Evolutionary conservation across 37 sponge, comb jelly and placozoan genomes (phyloP).

Genomic region (Agelas oroides): DNA sequence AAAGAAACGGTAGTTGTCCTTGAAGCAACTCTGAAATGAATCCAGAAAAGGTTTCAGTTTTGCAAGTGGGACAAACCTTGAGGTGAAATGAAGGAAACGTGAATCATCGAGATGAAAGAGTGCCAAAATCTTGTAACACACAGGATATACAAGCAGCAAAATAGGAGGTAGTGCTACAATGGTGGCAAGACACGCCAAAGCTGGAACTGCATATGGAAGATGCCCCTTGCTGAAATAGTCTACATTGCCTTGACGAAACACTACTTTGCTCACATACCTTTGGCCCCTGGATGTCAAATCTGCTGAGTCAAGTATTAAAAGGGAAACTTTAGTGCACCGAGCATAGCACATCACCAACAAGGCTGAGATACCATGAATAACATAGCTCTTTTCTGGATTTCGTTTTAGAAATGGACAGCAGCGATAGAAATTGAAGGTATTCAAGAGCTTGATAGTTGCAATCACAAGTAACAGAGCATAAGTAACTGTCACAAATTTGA

Average conservation of each 20-base stretch:
- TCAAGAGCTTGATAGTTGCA: not conserved
- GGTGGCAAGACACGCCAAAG: not conserved
- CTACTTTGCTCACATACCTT: not conserved
- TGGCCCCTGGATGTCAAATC: not conserved
- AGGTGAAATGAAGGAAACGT: not conserved
- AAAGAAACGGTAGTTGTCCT: slow-evolving; percentile 15
- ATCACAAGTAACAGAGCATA: slow-evolving; percentile 23
- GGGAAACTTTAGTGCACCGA: slow-evolving; percentile 1
- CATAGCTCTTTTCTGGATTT: not conserved
- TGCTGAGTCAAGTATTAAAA: not conserved
- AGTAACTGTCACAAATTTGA: slow-evolving; percentile 39
- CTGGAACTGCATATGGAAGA: slow-evolving; percentile 28
- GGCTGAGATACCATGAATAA: slow-evolving; percentile 25
- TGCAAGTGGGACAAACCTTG: not conserved
- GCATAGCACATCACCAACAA: slow-evolving; percentile 28
- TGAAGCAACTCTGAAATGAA: slow-evolving; percentile 26
- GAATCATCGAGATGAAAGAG: not conserved
- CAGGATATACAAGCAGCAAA: slow-evolving; percentile 15
- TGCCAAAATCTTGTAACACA: not conserved
- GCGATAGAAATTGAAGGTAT: no score
- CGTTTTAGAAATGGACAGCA: not conserved
- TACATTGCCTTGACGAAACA: not conserved
- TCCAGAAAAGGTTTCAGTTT: slow-evolving; percentile 29
- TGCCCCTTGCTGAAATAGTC: not conserved
- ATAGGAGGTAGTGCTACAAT: not conserved